Conservation (phyloP, 2,797 vertebrate genomes). For the Lacerta agilis region DNA sequence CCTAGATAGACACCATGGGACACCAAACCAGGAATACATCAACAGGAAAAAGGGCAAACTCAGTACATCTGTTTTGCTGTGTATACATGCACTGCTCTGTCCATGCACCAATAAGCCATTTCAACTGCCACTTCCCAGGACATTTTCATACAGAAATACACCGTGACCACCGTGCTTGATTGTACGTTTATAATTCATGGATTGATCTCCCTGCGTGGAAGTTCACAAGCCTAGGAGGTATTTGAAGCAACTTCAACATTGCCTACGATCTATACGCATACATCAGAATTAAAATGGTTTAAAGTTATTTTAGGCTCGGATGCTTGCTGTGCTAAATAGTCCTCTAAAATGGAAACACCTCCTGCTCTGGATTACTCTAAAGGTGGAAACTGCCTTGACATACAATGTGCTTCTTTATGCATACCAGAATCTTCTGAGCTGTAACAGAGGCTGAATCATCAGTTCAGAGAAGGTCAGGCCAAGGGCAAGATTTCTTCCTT, state of each 20-base stretch:
- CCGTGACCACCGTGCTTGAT: background rate
- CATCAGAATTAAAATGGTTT: background rate
- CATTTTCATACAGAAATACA: background rate
- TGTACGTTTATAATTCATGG: background rate
- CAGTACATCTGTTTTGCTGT: background rate
- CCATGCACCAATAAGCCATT: background rate
- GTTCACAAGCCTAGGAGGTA: background rate
- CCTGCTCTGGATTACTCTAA: slow-evolving; percentile 33
- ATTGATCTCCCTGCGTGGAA: background rate
- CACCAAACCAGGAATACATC: background rate
- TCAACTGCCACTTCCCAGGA: background rate
- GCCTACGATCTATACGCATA: background rate
- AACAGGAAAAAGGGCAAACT: background rate
- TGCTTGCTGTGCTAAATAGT: slow-evolving; percentile 28
- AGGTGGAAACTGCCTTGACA: slow-evolving; percentile 15
- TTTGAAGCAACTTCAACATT: background rate
- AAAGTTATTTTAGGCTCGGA: slow-evolving; percentile 12
- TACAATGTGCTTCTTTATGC: background rate
- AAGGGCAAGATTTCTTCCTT: slow-evolving; percentile 11
- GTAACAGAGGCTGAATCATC: background rate
- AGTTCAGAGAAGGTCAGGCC: background rate
- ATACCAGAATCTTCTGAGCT: slow-evolving; percentile 17
- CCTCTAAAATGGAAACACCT: slow-evolving; percentile 39
- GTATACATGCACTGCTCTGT: background rate
- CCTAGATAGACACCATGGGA: background rate